Percentiles rank a stretch among this genome's conserved stretches.
Evolutionary conservation across 2,797 vertebrate genomes (phyloP).

Genomic region (Acanthiza pusilla): DNA sequence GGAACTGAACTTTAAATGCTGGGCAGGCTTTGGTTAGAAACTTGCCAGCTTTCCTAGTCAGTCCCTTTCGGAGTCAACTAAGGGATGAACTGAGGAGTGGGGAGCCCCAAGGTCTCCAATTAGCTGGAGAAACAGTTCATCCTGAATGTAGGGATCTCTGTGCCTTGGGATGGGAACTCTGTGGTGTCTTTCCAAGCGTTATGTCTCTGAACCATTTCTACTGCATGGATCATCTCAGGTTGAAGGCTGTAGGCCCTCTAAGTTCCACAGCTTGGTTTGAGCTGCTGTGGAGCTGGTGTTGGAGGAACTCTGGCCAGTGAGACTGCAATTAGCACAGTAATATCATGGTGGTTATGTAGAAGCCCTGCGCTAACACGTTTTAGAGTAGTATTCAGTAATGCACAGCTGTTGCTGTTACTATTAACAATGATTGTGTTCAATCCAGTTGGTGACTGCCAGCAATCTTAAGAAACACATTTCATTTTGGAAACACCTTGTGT

Average conservation of each 20-base stretch:
- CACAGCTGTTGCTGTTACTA: neutral
- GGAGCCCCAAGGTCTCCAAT: neutral
- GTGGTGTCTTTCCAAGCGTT: neutral
- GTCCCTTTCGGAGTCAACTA: neutral
- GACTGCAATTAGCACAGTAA: neutral
- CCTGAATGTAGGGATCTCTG: neutral
- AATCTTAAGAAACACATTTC: constrained; percentile 2
- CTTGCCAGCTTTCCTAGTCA: neutral
- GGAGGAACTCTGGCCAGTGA: neutral
- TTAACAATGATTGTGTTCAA: neutral
- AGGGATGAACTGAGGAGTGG: neutral
- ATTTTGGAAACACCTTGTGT: constrained; percentile 35
- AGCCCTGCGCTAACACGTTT: neutral
- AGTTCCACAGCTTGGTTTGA: neutral
- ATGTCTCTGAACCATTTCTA: neutral
- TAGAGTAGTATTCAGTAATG: neutral
- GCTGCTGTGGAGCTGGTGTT: neutral
- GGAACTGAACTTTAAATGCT: neutral
- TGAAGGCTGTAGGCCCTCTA: neutral
- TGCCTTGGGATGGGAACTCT: neutral
- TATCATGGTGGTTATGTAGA: neutral
- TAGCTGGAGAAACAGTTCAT: neutral
- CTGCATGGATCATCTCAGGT: neutral
- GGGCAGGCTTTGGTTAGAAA: neutral
- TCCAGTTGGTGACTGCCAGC: neutral